Base-by-base conservation (phyloP, 2,797 vertebrate genomes). In the Triplophysa bombifrons region DNA sequence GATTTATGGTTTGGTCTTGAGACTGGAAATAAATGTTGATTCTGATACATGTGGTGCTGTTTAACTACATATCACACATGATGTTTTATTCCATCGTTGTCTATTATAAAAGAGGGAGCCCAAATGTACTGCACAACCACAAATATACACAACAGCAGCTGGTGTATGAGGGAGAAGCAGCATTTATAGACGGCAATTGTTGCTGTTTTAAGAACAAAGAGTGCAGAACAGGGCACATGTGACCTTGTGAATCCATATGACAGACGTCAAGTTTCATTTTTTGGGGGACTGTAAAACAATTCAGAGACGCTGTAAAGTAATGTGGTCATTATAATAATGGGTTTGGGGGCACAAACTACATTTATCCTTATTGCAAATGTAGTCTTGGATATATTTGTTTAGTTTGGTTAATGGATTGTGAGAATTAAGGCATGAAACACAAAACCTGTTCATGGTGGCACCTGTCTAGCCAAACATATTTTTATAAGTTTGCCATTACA, bases 71-170 rank as follows among this genome's bases (percentile, higher is more conserved):
- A 55, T 44, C 16, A 20, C 6, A 17, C n/a, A 14, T 25, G 63
- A 55, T 34, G 44, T 76, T 76, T 66, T 56, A 56, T 76, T 76
- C 50, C 44, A 25, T 67, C 77, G 38, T 61, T 72, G 70, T 74
- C 64, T 30, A 25, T 41, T 64, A 64, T 51, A 76, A 61, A 60
- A 48, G 55, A 41, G 19, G 38, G 25, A 69, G 20, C 5, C 25
- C 10, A 64, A 46, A 53, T 76, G 75, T 60, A 48, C 51, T 3
- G 74, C 55, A 68, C 64, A 50, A 76, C 16, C 66, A 73, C 63
- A 83, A 83, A 83, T 66, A 80, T 22, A 69, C 73, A 73, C 44
- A 71, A 71, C 16, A 53, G 14, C 82, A 80, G 64, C 74, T 80
- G 78, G 78, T 14, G n/a, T 25, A 20, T 56, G 74, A 67, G 38